Percentiles rank a stretch among this genome's conserved stretches.
Conservation (phyloP, 2,113 vertebrate species). For the Ochotona curzoniae region DNA sequence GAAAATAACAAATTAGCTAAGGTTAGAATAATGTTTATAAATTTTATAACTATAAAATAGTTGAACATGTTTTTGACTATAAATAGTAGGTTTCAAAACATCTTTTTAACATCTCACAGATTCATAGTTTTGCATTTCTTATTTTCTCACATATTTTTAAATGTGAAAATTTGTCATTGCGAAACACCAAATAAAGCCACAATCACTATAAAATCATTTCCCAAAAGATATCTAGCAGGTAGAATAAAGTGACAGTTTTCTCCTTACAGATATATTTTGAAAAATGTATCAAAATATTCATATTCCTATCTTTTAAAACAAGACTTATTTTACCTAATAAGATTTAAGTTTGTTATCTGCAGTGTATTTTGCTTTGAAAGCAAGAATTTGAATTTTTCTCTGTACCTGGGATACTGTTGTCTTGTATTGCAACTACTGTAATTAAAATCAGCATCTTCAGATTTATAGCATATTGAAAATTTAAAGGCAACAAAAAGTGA, state of each 20-base stretch:
- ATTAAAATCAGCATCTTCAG: slow-evolving; percentile 49
- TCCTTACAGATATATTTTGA: slow-evolving; percentile 45
- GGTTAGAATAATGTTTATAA: slow-evolving; percentile 3
- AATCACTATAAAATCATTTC: slow-evolving; percentile 39
- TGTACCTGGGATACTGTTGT: not conserved
- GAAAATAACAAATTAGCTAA: slow-evolving; percentile 46
- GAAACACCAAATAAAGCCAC: slow-evolving; percentile 21
- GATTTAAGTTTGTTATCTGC: not conserved
- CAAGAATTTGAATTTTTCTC: not conserved
- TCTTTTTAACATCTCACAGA: slow-evolving; percentile 16
- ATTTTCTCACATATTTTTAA: slow-evolving; percentile 35
- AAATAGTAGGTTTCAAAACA: slow-evolving; percentile 29
- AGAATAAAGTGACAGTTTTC: not conserved
- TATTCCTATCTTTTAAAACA: not conserved
- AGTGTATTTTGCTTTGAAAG: slow-evolving; percentile 53
- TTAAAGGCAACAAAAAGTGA: slow-evolving; percentile 13
- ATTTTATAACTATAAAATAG: not conserved
- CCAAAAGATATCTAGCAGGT: not conserved
- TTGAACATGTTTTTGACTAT: slow-evolving; percentile 1
- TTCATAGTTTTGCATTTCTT: slow-evolving; percentile 48
- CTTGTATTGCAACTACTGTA: not conserved
- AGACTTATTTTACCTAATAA: slow-evolving; percentile 34
- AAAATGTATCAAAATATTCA: not conserved
- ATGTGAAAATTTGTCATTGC: slow-evolving; percentile 16
- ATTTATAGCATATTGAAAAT: slow-evolving; percentile 37